phyloP scores from a whole-genome alignment of 2,113 vertebrate species.

The Cyprinus carpio region DNA sequence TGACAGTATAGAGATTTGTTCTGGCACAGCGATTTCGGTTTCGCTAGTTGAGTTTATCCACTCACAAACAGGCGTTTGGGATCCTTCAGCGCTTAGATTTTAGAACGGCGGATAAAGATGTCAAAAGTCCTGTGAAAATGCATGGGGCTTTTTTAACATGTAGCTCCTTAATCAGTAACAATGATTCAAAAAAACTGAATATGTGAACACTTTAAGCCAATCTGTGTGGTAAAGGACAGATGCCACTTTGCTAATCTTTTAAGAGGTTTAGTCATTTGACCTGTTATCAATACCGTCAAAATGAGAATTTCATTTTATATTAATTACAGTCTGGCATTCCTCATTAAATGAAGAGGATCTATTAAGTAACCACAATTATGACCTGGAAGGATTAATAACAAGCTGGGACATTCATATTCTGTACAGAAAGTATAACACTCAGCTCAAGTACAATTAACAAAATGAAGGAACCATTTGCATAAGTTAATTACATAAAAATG shows the following conservation, averaged over 20 bases:
- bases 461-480: not conserved
- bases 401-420: conserved; percentile 14
- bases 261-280: not conserved
- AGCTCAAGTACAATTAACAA: not conserved
- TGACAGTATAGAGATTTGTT: conserved; percentile 25
- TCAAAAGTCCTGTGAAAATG: not conserved
- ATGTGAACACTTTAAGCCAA: no score
- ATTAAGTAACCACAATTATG: conserved; percentile 9
- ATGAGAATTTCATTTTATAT: not conserved
- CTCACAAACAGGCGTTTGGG: conserved; percentile 9
- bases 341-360: conserved; percentile 13
- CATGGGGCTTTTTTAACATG: not conserved
- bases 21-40: not conserved
- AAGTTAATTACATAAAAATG: conserved; percentile 7
- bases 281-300: conserved; percentile 7
- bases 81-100: not conserved
- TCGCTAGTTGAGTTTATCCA: not conserved
- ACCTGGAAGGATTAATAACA: conserved; percentile 19
- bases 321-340: not conserved
- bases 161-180: no score
- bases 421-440: not conserved
- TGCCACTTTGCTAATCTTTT: not conserved
- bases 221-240: no score
- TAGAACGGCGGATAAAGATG: not conserved
- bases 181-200: no score